A percentile compares a stretch with the other conserved stretches of the same genome.
phyloP scores from a whole-genome alignment of 2,797 vertebrate genomes.

The Naso thynnoides region DNA sequence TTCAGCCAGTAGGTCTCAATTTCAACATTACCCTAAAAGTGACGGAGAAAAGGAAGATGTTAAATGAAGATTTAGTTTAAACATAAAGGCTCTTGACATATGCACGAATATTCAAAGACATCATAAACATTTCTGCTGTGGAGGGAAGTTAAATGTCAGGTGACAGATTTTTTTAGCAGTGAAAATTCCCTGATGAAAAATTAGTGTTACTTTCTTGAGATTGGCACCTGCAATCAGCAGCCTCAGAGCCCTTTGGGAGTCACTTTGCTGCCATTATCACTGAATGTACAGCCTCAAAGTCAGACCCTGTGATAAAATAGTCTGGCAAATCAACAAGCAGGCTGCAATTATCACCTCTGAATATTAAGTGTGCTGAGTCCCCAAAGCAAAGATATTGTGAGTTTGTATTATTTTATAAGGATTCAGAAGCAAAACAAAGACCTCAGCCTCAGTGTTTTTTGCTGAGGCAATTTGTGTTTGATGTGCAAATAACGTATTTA shows the following conservation, averaged over 20 bases:
- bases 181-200: constrained; percentile 48
- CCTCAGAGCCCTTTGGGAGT: constrained; percentile 49
- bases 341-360: constrained; percentile 38
- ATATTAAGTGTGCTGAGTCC: constrained; percentile 49
- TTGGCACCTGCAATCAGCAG: constrained; percentile 56
- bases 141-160: constrained; percentile 22
- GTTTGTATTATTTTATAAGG: constrained; percentile 37
- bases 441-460: constrained; percentile 1
- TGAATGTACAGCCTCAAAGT: constrained; percentile 43
- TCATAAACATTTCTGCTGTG: background rate
- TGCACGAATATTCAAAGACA: constrained; percentile 13
- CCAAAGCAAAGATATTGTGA: constrained; percentile 48
- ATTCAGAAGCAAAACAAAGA: constrained; percentile 23
- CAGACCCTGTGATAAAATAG: constrained; percentile 51
- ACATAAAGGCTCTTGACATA: background rate
- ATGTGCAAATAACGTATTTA: background rate
- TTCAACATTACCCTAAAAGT: constrained; percentile 81
- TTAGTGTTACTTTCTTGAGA: constrained; percentile 44
- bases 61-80: background rate
- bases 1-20: constrained; percentile 87
- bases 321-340: constrained; percentile 54
- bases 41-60: background rate
- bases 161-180: constrained; percentile 24
- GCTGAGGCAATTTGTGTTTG: constrained; percentile 1
- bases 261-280: constrained; percentile 50